Evolutionary conservation across 2,888 invertebrate species (phyloP).

Genomic region (Idaea aversata): DNA sequence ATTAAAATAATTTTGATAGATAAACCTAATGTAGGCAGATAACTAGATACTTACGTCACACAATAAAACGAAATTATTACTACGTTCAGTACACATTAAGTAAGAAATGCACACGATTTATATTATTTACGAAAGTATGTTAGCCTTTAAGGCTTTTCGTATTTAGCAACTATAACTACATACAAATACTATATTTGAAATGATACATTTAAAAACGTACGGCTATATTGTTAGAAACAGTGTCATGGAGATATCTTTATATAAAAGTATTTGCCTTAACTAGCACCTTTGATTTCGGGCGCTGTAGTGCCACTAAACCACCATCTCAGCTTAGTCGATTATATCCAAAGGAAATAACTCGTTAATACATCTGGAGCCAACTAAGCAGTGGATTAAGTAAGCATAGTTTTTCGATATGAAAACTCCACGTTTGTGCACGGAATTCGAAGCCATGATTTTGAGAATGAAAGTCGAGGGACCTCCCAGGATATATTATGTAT

Average conservation of each 20-base stretch:
- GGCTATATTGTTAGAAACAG: not conserved
- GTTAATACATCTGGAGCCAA: too few species aligned
- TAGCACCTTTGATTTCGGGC: not conserved
- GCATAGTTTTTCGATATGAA: too few species aligned
- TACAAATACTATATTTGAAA: not conserved
- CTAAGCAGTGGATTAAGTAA: too few species aligned
- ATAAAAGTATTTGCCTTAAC: not conserved
- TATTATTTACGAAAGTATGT: not conserved
- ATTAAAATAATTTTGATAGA: conserved; percentile 59
- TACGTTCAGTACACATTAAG: not conserved
- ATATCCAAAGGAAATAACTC: too few species aligned
- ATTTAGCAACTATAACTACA: not conserved
- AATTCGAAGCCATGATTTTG: too few species aligned
- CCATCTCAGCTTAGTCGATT: too few species aligned
- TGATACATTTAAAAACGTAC: not conserved
- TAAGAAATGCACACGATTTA: not conserved
- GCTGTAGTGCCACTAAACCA: not conserved
- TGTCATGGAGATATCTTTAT: not conserved
- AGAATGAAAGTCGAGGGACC: too few species aligned
- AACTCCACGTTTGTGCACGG: too few species aligned
- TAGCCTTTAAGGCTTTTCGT: not conserved
- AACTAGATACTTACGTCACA: not conserved
- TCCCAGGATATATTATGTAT: too few species aligned
- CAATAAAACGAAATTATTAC: not conserved
- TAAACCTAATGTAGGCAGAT: conserved; percentile 23